Evolutionary conservation across 2,113 vertebrate species (phyloP), one percentile per base, ranked within the genome.

Genomic region (Callocephalon fimbriatum): DNA sequence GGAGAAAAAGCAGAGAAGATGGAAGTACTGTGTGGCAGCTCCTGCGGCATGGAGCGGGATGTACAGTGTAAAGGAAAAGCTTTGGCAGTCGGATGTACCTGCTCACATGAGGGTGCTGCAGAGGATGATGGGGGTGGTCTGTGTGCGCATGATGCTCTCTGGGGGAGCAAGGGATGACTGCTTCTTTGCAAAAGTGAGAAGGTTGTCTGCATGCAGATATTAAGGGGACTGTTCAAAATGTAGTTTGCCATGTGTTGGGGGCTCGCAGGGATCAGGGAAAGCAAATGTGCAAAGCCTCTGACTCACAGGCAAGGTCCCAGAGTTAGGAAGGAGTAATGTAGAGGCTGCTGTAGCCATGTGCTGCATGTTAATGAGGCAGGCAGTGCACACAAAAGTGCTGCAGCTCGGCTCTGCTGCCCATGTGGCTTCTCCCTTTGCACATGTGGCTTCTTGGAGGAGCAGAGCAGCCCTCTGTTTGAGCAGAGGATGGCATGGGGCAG

Each of bases 261-360:
- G 35, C 68, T 95, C 6, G 2, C 27, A 11, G 80, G 72, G 83
- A 84, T 29, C 29, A 42, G 65, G 51, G 17, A 20, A 58, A 77
- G 83, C 59, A 66, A 73, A 37, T 4, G 19, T 50, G 68, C 63
- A 44, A 77, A 77, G 65, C 54, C 68, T 84, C 73, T 93, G 84
- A 84, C 80, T 86, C 76, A 19, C 1, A 2, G 65, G 26, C 4
- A 6, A 72, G 86, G 80, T 95, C 87, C 70, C 86, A 40, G 68
- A 91, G 91, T 85, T 73, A 51, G 73, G 76, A 86, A 95, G 73
- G 79, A 95, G 83, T 59, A 81, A 86, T 81, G 26, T 71, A 94
- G 88, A 86, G 87, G 76, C 68, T 59, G 61, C 70, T 27, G 32
- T 73, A 86, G 86, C 82, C 67, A 32, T 50, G 93, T 70, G 63